Evolutionary conservation across 1,140 invertebrate species (phyloP).

Genomic region (Drosophila busckii): DNA sequence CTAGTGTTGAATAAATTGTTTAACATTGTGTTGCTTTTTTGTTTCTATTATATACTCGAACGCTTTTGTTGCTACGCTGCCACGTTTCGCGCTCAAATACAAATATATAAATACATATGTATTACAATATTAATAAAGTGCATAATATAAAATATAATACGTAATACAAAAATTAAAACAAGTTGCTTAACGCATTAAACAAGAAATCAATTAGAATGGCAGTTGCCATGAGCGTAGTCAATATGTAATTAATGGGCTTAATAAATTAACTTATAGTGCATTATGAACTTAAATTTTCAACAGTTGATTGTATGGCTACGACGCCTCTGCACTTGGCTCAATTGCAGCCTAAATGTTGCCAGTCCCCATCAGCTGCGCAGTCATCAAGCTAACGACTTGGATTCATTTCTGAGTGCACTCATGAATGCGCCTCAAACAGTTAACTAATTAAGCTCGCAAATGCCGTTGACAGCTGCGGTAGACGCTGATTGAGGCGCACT

Average conservation of each 20-base stretch:
- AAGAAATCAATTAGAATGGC: too few relatives aligned
- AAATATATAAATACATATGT: conserved; percentile 29
- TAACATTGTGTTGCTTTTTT: conserved; percentile 24
- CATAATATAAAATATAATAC: conserved; percentile 6
- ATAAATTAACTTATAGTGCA: not conserved
- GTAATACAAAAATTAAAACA: not conserved
- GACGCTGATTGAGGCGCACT: not conserved
- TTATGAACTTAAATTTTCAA: not conserved
- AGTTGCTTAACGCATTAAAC: too few relatives aligned
- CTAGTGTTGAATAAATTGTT: conserved; percentile 64
- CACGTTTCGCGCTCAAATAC: conserved; percentile 56
- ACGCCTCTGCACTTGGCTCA: too few relatives aligned
- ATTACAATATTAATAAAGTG: conserved; percentile 10
- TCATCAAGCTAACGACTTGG: conserved; percentile 30
- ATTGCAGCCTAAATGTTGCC: conserved; percentile 8
- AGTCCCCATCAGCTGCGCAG: conserved; percentile 13
- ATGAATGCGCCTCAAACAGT: conserved; percentile 19
- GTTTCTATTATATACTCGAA: too few relatives aligned
- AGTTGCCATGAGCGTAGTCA: too few relatives aligned
- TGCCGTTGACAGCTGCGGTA: conserved; percentile 32
- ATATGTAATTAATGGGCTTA: too few relatives aligned
- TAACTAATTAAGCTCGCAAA: conserved; percentile 39
- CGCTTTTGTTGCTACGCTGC: conserved; percentile 52
- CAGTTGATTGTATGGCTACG: too few relatives aligned
- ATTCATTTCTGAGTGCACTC: conserved; percentile 23